phyloP scores from a whole-genome alignment of 2,113 vertebrate genomes.

The Eleginops maclovinus region DNA sequence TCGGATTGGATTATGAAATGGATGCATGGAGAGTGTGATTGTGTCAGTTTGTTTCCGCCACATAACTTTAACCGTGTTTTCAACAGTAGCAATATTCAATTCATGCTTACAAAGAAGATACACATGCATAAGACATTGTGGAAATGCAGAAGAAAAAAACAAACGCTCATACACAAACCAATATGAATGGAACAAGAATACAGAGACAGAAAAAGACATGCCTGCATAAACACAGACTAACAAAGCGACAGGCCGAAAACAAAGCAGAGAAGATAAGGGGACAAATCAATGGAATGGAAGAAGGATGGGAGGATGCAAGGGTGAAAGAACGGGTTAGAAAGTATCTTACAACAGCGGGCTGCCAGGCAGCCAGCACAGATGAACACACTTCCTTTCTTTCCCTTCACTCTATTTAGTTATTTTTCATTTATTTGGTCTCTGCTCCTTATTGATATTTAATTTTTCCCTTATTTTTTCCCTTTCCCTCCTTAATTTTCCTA shows the following conservation, averaged over 20 bases:
- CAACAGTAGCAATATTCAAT: constrained; percentile 7
- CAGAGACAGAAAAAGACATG: constrained; percentile 4
- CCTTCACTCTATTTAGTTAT: not conserved
- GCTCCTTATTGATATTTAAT: not conserved
- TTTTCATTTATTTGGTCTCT: not conserved
- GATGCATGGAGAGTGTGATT: not conserved
- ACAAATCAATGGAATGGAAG: constrained; percentile 43
- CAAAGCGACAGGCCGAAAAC: constrained; percentile 29
- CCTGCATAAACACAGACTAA: constrained; percentile 10
- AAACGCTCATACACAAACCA: not conserved
- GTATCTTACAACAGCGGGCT: constrained; percentile 36
- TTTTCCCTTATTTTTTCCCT: not conserved
- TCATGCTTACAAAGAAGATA: not conserved
- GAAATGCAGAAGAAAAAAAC: constrained; percentile 6
- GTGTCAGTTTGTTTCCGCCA: constrained; percentile 1
- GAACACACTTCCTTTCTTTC: constrained; percentile 39
- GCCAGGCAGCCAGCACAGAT: constrained; percentile 41
- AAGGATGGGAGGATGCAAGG: constrained; percentile 46
- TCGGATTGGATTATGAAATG: not conserved
- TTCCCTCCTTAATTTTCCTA: not conserved
- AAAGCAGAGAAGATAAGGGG: constrained; percentile 15
- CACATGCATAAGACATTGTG: constrained; percentile 25
- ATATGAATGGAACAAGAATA: not conserved
- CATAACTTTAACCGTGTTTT: not conserved
- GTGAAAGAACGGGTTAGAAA: constrained; percentile 40